Evolutionary conservation across 1,140 invertebrate genomes (phyloP).

Genomic region (Limonius californicus): DNA sequence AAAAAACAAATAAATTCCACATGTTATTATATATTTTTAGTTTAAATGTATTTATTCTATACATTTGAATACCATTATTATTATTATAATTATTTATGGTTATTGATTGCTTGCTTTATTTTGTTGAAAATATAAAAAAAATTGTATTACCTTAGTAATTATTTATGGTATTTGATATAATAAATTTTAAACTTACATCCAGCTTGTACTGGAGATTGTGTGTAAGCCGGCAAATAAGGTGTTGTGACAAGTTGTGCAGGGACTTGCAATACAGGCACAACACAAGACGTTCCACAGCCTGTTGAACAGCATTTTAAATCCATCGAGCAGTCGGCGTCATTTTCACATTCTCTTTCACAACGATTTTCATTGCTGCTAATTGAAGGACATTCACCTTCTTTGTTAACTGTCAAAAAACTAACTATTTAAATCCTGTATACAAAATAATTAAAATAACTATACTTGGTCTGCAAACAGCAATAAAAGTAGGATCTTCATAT

Average conservation of each 20-base stretch:
- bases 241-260: constrained; percentile 35
- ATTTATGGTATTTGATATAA: neutral
- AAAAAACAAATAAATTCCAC: too few species aligned
- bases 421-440: neutral
- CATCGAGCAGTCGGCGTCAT: constrained; percentile 77
- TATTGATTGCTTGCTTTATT: neutral
- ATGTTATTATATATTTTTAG: neutral
- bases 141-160: neutral
- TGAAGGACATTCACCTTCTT: constrained; percentile 71
- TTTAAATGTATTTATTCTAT: too few species aligned
- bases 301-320: constrained; percentile 77
- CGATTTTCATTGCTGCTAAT: constrained; percentile 39
- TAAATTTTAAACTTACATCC: constrained; percentile 16
- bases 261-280: constrained; percentile 52
- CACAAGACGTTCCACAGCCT: constrained; percentile 71
- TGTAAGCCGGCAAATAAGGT: constrained; percentile 38
- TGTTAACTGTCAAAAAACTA: constrained; percentile 54
- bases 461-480: constrained; percentile 62
- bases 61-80: too few species aligned
- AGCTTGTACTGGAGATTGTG: constrained; percentile 37
- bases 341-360: constrained; percentile 69
- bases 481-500: constrained; percentile 48
- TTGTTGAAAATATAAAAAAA: neutral
- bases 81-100: neutral
- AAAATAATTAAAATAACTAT: constrained; percentile 19